Conservation (phyloP, 1,140 invertebrate species). For the Drosophila dunni region DNA sequence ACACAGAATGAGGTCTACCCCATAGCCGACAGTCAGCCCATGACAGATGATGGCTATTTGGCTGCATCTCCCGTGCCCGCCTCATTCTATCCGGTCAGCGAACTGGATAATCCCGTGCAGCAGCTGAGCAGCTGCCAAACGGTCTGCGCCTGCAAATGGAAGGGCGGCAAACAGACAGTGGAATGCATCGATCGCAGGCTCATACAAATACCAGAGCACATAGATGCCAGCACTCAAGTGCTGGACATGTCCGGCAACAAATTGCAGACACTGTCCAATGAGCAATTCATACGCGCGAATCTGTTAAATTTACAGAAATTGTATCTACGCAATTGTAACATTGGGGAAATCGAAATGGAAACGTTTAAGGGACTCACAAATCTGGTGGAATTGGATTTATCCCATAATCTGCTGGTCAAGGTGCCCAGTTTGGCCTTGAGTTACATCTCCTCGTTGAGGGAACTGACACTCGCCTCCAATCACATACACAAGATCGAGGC, state of each 20-base stretch:
- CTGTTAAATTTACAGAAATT: conserved; percentile 94
- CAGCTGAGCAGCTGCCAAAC: conserved; percentile 87
- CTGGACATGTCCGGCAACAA: conserved; percentile 94
- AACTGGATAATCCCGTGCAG: conserved; percentile 53
- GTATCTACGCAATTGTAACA: conserved; percentile 91
- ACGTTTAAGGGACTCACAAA: conserved; percentile 94
- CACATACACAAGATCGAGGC: conserved; percentile 91
- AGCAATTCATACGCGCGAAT: conserved; percentile 91
- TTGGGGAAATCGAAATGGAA: conserved; percentile 92
- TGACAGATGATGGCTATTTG: conserved; percentile 76
- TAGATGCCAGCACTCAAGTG: conserved; percentile 95
- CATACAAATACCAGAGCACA: conserved; percentile 91
- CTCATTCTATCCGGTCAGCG: conserved; percentile 33
- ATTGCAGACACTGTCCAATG: conserved; percentile 91
- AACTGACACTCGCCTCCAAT: conserved; percentile 92
- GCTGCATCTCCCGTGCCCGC: conserved; percentile 36
- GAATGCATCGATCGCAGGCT: conserved; percentile 93
- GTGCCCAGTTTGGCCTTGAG: conserved; percentile 92
- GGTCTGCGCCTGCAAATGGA: conserved; percentile 96
- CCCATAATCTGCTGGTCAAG: conserved; percentile 91
- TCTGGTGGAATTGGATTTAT: conserved; percentile 94
- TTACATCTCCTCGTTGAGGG: conserved; percentile 91
- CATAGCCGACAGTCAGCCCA: conserved; percentile 77
- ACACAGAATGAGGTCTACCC: conserved; percentile 71
- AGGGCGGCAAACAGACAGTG: conserved; percentile 95